A percentile compares a stretch with the other conserved stretches of the same genome.
phyloP scores from a whole-genome alignment of 2,797 vertebrate genomes.

The Epinephelus malabaricus region DNA sequence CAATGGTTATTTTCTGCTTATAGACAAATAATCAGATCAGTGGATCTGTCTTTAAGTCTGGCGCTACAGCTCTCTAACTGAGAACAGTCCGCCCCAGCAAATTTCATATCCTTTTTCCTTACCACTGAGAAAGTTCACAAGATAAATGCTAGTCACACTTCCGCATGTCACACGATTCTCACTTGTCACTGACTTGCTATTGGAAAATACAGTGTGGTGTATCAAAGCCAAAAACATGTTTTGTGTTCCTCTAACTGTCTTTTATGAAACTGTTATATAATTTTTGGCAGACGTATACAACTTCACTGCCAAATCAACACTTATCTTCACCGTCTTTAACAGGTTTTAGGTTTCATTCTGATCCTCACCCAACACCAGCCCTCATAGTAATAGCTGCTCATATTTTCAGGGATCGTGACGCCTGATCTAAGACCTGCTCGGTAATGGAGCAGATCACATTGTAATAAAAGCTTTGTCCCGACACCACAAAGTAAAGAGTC shows the following conservation, averaged over 20 bases:
- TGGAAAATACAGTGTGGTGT: not conserved
- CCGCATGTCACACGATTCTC: not conserved
- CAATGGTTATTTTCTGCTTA: not conserved
- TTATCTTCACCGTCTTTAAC: too few species aligned
- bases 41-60: not conserved
- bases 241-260: not conserved
- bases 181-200: not conserved
- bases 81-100: not conserved
- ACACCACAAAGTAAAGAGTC: not conserved
- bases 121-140: not conserved
- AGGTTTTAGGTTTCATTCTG: not conserved
- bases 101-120: conserved; percentile 43
- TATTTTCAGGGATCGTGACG: not conserved
- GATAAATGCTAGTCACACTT: not conserved
- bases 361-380: not conserved
- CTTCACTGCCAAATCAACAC: not conserved
- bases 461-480: not conserved
- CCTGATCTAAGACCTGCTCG: not conserved
- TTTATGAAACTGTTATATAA: not conserved
- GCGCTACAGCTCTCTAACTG: not conserved
- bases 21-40: not conserved
- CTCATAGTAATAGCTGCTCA: not conserved
- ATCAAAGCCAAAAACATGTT: not conserved
- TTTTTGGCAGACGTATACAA: not conserved
- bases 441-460: not conserved